A percentile compares a stretch with the other conserved stretches of the same genome.
Conservation (phyloP, 2,888 invertebrate species). For the Nomada ferruginata region DNA sequence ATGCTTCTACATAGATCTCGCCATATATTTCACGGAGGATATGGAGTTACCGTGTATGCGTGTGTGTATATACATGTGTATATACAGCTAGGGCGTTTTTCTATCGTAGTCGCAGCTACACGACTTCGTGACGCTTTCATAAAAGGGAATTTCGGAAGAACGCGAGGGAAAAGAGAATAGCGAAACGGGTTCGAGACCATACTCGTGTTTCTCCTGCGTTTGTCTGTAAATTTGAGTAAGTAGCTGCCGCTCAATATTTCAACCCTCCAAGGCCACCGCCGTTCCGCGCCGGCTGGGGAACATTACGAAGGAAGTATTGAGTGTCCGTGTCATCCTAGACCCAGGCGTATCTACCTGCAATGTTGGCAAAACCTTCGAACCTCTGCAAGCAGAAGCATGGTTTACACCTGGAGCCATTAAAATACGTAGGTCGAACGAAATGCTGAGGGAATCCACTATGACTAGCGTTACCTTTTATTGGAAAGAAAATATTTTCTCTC, state of each 20-base stretch:
- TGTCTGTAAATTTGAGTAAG: constrained; percentile 36
- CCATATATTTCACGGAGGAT: neutral
- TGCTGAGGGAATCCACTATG: neutral
- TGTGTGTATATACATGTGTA: no score
- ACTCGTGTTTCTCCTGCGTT: constrained; percentile 1
- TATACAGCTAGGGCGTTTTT: constrained; percentile 3
- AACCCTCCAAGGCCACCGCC: constrained; percentile 21
- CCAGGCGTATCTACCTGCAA: constrained; percentile 31
- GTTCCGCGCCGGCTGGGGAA: neutral
- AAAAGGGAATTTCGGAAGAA: constrained; percentile 48
- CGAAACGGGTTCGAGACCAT: constrained; percentile 26
- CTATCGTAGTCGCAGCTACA: neutral
- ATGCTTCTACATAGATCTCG: neutral
- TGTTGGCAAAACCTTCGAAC: constrained; percentile 27
- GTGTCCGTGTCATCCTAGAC: constrained; percentile 55
- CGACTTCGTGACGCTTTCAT: constrained; percentile 36
- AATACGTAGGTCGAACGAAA: constrained; percentile 6
- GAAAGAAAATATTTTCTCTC: neutral
- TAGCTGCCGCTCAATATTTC: constrained; percentile 41
- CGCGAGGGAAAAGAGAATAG: constrained; percentile 41
- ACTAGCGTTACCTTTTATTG: neutral
- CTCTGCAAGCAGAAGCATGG: constrained; percentile 4
- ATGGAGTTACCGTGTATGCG: neutral
- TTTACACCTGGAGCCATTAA: constrained; percentile 24
- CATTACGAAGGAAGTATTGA: constrained; percentile 27